Conservation (phyloP, 2,888 invertebrate species). For the Ophion costatus region DNA sequence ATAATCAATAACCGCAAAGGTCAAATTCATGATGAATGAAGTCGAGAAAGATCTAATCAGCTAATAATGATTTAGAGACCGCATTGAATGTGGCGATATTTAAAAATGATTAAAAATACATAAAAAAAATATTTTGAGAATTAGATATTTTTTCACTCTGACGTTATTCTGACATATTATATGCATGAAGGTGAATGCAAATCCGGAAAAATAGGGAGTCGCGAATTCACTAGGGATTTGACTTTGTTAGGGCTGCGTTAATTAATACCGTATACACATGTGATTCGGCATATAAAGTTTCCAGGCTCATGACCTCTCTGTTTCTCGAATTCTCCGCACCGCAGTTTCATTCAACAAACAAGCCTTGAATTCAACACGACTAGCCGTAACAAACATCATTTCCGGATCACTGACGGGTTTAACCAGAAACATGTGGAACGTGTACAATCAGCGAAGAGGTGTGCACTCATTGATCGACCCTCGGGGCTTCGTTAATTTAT, state of each 20-base stretch:
- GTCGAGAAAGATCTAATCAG: too few species aligned
- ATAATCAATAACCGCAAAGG: too few species aligned
- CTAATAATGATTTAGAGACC: too few species aligned
- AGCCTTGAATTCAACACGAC: slow-evolving; percentile 5
- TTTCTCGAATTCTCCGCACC: slow-evolving; percentile 7
- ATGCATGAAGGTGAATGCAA: too few species aligned
- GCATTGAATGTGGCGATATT: too few species aligned
- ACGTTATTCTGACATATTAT: too few species aligned
- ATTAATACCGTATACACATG: not conserved
- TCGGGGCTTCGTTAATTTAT: not conserved
- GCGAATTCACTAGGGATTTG: not conserved
- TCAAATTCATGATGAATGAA: too few species aligned
- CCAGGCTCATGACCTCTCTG: not conserved
- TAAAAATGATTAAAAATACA: too few species aligned
- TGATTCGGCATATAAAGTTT: not conserved
- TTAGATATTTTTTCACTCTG: too few species aligned
- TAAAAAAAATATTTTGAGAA: too few species aligned
- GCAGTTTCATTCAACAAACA: slow-evolving; percentile 11
- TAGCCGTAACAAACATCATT: slow-evolving; percentile 5
- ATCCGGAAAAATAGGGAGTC: too few species aligned
- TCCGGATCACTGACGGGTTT: slow-evolving; percentile 46
- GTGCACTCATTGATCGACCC: slow-evolving; percentile 19
- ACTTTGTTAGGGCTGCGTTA: not conserved
- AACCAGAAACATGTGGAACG: slow-evolving; percentile 1
- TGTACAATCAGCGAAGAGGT: slow-evolving; percentile 20